A percentile compares a stretch with the other conserved stretches of the same genome.
Conservation (phyloP, 2,113 vertebrate species). For the Tupaia tana region DNA sequence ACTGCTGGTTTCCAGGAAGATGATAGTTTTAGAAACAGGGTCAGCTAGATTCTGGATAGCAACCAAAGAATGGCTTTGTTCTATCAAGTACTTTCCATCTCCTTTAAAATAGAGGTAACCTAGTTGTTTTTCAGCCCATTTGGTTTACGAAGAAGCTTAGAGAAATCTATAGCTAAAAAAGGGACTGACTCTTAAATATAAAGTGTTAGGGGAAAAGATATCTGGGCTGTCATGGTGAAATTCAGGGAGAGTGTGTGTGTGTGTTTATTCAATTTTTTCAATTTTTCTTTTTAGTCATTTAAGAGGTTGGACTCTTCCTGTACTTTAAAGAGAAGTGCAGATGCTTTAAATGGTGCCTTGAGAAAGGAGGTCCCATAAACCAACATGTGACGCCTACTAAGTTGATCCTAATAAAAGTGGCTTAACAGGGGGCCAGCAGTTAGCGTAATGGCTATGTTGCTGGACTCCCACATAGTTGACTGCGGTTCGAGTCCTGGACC, state of each 20-base stretch:
- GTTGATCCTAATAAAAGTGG: not conserved
- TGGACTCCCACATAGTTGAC: too few species aligned
- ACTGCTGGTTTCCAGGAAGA: too few species aligned
- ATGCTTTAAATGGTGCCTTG: not conserved
- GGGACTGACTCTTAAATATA: conserved; percentile 1
- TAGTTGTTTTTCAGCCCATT: conserved; percentile 15
- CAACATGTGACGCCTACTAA: not conserved
- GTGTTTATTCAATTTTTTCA: conserved; percentile 32
- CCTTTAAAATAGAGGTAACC: conserved; percentile 36
- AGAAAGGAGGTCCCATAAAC: conserved; percentile 7
- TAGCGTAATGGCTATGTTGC: too few species aligned
- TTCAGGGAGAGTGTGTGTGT: not conserved
- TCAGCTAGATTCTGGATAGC: conserved; percentile 45
- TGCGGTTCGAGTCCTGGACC: too few species aligned
- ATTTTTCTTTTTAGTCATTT: conserved; percentile 48
- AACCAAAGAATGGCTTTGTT: conserved; percentile 34
- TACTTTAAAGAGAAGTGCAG: not conserved
- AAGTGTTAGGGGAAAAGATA: conserved; percentile 28
- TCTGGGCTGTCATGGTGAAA: not conserved
- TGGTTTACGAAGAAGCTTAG: conserved; percentile 34
- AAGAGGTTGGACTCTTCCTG: not conserved
- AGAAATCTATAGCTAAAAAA: conserved; percentile 49
- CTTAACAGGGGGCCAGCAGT: too few species aligned
- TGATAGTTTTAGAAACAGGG: conserved; percentile 63
- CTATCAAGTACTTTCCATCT: conserved; percentile 42